These are phyloP conservation scores for Muricea muricata DNA, from an alignment of 92 coral and sea anemone genomes.

Conservation along the genomic window DNA sequence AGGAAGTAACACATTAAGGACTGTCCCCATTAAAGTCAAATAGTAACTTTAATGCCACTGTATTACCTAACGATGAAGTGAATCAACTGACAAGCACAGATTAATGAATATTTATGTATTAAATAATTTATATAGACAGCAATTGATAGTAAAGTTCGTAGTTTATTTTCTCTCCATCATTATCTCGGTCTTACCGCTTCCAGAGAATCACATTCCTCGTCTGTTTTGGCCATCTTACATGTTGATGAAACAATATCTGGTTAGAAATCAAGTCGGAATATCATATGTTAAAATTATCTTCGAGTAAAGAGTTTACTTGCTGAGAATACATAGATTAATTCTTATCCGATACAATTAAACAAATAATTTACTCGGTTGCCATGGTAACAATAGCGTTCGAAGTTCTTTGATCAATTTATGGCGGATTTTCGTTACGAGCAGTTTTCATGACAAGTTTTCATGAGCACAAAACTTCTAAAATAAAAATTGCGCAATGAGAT, in stretches of 20 bases:
- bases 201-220: background rate
- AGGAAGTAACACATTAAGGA: no score
- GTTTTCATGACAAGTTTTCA: no score
- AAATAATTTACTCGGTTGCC: constrained; percentile 2
- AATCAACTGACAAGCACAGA: no score
- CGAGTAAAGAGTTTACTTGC: background rate
- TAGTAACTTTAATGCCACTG: no score
- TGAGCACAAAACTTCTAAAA: no score
- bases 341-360: background rate
- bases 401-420: background rate
- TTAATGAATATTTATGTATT: no score
- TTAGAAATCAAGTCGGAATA: background rate
- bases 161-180: background rate
- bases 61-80: no score
- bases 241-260: background rate
- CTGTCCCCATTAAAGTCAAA: no score
- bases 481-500: no score
- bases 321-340: background rate
- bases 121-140: no score
- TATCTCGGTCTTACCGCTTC: background rate
- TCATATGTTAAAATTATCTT: background rate
- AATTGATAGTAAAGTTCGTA: background rate
- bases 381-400: background rate
- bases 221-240: background rate
- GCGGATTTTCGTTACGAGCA: background rate